These are phyloP conservation scores for Drosophila aldrichi DNA, from an alignment of 2,888 invertebrate genomes.

Conservation along the genomic window DNA sequence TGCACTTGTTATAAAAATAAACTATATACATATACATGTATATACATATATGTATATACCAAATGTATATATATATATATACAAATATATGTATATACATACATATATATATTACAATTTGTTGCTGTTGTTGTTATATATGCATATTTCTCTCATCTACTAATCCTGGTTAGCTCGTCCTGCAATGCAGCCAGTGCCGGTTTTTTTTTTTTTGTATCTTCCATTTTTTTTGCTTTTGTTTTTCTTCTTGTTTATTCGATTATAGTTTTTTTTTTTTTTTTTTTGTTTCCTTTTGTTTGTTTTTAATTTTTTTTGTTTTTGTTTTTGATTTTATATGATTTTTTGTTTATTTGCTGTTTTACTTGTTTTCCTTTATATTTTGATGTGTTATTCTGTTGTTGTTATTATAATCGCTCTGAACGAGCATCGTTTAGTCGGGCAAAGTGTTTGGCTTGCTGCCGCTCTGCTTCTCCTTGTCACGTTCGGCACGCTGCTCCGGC, in stretches of 20 bases:
- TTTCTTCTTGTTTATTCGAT: conserved; percentile 17
- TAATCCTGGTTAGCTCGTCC: conserved; percentile 28
- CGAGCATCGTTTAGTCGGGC: conserved; percentile 62
- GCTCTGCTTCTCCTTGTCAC: conserved; percentile 81
- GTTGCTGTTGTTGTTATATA: conserved; percentile 15
- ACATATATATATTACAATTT: background rate
- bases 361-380: background rate
- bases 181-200: conserved; percentile 36
- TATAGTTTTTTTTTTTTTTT: conserved; percentile 1
- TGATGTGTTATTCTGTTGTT: background rate
- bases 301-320: background rate
- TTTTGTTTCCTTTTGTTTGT: background rate
- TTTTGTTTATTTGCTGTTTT: background rate
- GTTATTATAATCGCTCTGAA: background rate
- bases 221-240: too few species aligned
- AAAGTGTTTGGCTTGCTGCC: conserved; percentile 69
- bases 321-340: conserved; percentile 19
- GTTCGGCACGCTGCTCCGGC: conserved; percentile 81
- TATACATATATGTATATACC: conserved; percentile 8
- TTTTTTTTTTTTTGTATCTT: conserved; percentile 2
- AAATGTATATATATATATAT: background rate
- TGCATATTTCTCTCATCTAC: conserved; percentile 14
- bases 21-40: conserved; percentile 14
- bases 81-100: conserved; percentile 5
- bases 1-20: conserved; percentile 42